Percentiles rank a stretch among this genome's conserved stretches.
phyloP scores from a whole-genome alignment of 2,888 invertebrate genomes.

The Apamea epomidion region DNA sequence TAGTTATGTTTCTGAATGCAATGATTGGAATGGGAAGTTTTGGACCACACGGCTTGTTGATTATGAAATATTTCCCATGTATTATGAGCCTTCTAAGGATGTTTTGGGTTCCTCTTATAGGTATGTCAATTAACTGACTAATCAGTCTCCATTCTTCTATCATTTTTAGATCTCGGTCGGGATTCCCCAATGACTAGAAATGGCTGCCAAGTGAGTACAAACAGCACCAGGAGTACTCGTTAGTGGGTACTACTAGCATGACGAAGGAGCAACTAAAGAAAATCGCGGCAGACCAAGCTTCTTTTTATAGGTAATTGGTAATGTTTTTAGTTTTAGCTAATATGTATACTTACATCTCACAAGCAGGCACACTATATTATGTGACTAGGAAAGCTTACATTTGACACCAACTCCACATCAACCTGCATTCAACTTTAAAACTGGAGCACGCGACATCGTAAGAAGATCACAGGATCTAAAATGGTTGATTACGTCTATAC shows the following conservation, averaged over 20 bases:
- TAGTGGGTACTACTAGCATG: slow-evolving; percentile 97
- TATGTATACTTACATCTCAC: no score
- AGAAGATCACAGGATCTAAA: neutral
- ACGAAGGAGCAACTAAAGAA: slow-evolving; percentile 95
- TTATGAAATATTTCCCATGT: neutral
- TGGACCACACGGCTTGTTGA: neutral
- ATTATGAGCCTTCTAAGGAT: neutral
- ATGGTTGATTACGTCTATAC: neutral
- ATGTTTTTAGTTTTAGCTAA: no score
- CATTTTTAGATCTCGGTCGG: slow-evolving; percentile 90
- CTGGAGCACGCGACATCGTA: neutral
- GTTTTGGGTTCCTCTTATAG: neutral
- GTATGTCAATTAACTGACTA: neutral
- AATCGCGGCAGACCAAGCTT: slow-evolving; percentile 92
- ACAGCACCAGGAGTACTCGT: slow-evolving; percentile 94
- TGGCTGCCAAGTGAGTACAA: slow-evolving; percentile 94
- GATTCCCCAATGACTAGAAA: slow-evolving; percentile 93
- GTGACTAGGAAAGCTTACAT: neutral
- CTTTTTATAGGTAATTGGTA: slow-evolving; percentile 25
- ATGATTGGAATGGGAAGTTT: neutral
- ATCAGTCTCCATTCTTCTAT: neutral
- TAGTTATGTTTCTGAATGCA: neutral
- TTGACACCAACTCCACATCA: neutral
- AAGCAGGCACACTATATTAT: no score
- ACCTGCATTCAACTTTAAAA: neutral